These are phyloP conservation scores for Sebastes taczanowskii DNA, from an alignment of 2,797 vertebrate genomes.

Conservation along the genomic window DNA sequence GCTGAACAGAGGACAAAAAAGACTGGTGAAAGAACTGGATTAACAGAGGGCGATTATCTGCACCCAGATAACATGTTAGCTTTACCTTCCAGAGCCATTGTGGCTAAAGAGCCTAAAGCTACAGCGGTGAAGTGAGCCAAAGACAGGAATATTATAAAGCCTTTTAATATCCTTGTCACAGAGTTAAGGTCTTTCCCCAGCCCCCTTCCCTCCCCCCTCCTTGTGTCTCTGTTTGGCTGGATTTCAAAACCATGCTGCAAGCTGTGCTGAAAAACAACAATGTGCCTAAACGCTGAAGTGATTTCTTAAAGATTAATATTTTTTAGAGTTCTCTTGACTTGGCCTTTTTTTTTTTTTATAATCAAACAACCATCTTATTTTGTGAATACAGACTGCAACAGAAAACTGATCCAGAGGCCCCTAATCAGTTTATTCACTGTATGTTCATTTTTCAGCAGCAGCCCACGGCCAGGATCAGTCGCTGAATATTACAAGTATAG, in stretches of 20 bases:
- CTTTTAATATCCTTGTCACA: constrained; percentile 52
- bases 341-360: constrained; percentile 9
- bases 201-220: background rate
- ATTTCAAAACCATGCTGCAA: constrained; percentile 35
- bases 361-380: constrained; percentile 28
- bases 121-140: constrained; percentile 29
- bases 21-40: constrained; percentile 16
- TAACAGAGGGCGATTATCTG: constrained; percentile 38
- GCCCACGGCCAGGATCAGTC: constrained; percentile 1
- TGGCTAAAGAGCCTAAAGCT: constrained; percentile 48
- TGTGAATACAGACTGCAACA: constrained; percentile 1
- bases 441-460: constrained; percentile 15
- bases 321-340: constrained; percentile 13
- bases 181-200: constrained; percentile 39
- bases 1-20: constrained; percentile 13
- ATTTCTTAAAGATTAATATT: constrained; percentile 20
- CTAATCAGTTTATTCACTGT: constrained; percentile 13
- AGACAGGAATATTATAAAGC: constrained; percentile 41
- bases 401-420: constrained; percentile 1
- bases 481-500: background rate
- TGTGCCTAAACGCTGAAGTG: constrained; percentile 10
- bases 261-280: constrained; percentile 45
- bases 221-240: constrained; percentile 31
- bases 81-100: constrained; percentile 60
- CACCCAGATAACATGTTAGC: constrained; percentile 50